Conservation (phyloP, 2,113 vertebrate genomes). For the Turnix velox region DNA sequence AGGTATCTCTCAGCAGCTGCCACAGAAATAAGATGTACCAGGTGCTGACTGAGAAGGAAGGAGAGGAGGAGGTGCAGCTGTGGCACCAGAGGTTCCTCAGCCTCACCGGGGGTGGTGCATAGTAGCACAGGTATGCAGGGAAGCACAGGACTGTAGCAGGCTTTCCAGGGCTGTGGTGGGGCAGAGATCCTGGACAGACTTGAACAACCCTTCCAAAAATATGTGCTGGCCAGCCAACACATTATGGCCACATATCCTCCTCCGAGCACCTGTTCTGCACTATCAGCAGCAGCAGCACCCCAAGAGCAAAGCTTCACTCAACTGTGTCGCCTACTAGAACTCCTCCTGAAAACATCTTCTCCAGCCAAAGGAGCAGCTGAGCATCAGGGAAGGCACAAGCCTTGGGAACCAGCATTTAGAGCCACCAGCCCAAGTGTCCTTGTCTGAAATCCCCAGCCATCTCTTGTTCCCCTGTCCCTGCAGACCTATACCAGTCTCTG, state of each 20-base stretch:
- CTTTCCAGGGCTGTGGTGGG: not conserved
- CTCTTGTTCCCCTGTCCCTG: not conserved
- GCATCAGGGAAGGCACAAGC: not conserved
- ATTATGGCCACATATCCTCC: not conserved
- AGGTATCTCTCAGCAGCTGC: constrained; percentile 61
- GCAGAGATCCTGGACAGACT: not conserved
- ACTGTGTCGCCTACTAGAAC: not conserved
- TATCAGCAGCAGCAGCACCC: rapidly evolving
- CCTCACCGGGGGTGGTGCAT: not conserved
- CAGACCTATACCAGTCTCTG: not conserved
- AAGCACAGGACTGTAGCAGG: not conserved
- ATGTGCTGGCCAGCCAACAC: not conserved
- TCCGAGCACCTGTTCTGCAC: not conserved
- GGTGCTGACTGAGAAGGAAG: constrained; percentile 39
- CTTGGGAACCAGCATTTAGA: not conserved
- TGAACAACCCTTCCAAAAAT: not conserved
- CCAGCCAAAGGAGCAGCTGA: not conserved
- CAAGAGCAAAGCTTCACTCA: not conserved
- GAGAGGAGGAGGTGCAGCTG: constrained; percentile 38
- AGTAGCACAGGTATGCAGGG: rapidly evolving
- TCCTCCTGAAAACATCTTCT: not conserved
- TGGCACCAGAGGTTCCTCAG: constrained; percentile 63
- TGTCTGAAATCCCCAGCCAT: not conserved
- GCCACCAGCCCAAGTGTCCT: not conserved
- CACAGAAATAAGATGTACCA: not conserved